phyloP scores from a whole-genome alignment of 1,140 invertebrate species.

The Drosophila repletoides region DNA sequence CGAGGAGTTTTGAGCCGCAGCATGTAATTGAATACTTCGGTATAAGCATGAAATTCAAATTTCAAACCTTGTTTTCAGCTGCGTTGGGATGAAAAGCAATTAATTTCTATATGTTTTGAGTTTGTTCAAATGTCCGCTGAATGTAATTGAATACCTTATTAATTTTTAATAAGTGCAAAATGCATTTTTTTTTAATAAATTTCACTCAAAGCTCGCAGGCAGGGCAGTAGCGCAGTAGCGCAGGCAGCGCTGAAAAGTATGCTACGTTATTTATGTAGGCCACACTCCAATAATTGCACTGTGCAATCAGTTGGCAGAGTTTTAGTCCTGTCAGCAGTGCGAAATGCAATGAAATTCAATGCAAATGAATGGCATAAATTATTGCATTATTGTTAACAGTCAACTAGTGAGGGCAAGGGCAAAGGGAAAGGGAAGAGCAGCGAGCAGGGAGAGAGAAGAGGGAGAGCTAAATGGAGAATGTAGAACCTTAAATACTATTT shows the following conservation, averaged over 20 bases:
- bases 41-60: too few relatives aligned
- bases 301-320: slow-evolving; percentile 59
- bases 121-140: too few relatives aligned
- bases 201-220: slow-evolving; percentile 3
- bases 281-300: slow-evolving; percentile 53
- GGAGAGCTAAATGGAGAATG: slow-evolving; percentile 11
- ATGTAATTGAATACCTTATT: slow-evolving; percentile 25
- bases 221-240: neutral
- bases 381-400: slow-evolving; percentile 72
- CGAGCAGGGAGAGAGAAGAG: neutral
- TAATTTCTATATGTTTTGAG: too few relatives aligned
- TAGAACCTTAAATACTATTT: slow-evolving; percentile 38
- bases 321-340: slow-evolving; percentile 59
- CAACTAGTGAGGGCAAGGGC: slow-evolving; percentile 17
- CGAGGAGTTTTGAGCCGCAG: too few relatives aligned
- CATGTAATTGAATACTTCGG: slow-evolving; percentile 11
- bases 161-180: slow-evolving; percentile 47
- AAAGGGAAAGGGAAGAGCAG: neutral
- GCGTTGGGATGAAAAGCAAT: too few relatives aligned
- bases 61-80: too few relatives aligned
- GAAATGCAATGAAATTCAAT: too few relatives aligned
- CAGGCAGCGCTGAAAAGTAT: slow-evolving; percentile 43
- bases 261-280: slow-evolving; percentile 55
- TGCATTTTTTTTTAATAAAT: slow-evolving; percentile 63
- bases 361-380: slow-evolving; percentile 67